Percentiles rank a stretch among this genome's conserved stretches.
phyloP scores from a whole-genome alignment of 1,140 invertebrate species.

The Subanguina moxae region DNA sequence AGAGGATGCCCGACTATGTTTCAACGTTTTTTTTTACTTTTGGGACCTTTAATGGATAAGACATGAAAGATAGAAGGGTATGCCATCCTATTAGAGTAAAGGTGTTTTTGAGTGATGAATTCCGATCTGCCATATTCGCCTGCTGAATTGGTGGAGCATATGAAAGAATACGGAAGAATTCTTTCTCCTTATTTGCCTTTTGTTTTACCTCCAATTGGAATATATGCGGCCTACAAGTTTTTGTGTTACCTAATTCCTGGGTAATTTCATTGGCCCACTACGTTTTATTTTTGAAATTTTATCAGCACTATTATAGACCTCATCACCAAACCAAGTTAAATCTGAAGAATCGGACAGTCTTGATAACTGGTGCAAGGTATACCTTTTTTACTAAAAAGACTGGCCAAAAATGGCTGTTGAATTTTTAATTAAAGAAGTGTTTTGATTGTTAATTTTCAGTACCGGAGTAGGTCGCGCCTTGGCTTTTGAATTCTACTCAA shows the following conservation, averaged over 20 bases:
- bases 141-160: background rate
- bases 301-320: background rate
- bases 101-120: too few relatives aligned
- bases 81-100: too few relatives aligned
- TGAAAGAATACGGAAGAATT: background rate
- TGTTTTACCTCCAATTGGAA: conserved; percentile 23
- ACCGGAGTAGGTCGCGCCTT: conserved; percentile 41
- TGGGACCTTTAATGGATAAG: too few relatives aligned
- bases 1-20: too few relatives aligned
- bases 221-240: conserved; percentile 35
- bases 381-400: too few relatives aligned
- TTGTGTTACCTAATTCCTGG: conserved; percentile 30
- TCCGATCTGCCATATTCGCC: too few relatives aligned
- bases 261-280: background rate
- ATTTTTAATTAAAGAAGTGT: conserved; percentile 31
- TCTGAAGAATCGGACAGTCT: conserved; percentile 20
- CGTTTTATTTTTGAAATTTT: too few relatives aligned
- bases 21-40: too few relatives aligned
- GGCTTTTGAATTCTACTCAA: conserved; percentile 42
- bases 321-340: conserved; percentile 21
- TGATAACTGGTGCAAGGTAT: conserved; percentile 20
- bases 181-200: conserved; percentile 27
- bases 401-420: too few relatives aligned
- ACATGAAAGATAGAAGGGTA: too few relatives aligned
- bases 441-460: conserved; percentile 17